A percentile compares a stretch with the other conserved stretches of the same genome.
These are phyloP conservation scores for Xestoiulus laeticollis DNA, from an alignment of 2,888 invertebrate species.

Conservation along the genomic window DNA sequence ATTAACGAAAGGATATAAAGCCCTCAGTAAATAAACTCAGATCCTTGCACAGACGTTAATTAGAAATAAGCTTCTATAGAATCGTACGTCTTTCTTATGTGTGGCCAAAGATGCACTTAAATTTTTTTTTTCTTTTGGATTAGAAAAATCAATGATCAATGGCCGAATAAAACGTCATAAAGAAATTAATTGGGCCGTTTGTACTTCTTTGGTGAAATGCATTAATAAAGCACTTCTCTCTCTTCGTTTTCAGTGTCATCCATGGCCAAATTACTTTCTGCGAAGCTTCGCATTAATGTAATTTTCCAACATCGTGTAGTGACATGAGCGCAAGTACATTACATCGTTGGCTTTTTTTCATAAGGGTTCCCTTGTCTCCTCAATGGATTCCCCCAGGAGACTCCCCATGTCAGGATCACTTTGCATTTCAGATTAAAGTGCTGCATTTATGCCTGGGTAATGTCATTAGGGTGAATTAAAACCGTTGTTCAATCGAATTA, in stretches of 20 bases:
- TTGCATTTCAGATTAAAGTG: constrained; percentile 29
- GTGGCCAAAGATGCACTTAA: neutral
- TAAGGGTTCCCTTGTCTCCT: constrained; percentile 18
- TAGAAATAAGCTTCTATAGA: neutral
- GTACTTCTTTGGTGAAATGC: neutral
- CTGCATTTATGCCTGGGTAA: neutral
- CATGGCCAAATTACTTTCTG: constrained; percentile 1
- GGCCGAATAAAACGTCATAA: neutral
- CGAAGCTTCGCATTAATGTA: neutral
- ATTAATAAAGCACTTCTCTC: neutral
- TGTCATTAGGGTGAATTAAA: constrained; percentile 33
- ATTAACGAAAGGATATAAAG: neutral
- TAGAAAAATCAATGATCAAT: constrained; percentile 2
- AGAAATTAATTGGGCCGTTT: neutral
- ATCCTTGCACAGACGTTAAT: neutral
- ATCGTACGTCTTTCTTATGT: neutral
- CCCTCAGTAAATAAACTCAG: neutral
- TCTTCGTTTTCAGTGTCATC: neutral
- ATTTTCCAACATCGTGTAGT: neutral
- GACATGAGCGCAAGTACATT: neutral
- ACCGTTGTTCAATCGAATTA: neutral
- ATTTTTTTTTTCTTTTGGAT: neutral
- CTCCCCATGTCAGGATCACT: neutral
- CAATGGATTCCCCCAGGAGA: neutral
- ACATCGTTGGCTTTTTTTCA: neutral